These are phyloP conservation scores for Tolmerus cingulatus DNA, from an alignment of 2,888 invertebrate genomes.

Conservation along the genomic window DNA sequence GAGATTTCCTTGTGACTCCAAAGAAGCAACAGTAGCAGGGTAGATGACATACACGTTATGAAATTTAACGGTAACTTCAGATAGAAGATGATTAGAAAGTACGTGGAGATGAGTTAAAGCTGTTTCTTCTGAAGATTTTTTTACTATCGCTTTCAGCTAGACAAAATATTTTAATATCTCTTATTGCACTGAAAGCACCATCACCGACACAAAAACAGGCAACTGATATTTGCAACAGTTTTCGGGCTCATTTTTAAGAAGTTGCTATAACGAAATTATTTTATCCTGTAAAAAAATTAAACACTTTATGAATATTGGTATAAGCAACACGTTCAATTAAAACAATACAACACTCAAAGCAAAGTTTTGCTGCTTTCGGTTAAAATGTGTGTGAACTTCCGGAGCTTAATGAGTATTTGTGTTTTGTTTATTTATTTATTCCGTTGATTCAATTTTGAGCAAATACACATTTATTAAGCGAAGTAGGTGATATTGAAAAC, in stretches of 20 bases:
- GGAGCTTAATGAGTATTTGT: neutral
- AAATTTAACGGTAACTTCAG: neutral
- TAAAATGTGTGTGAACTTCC: neutral
- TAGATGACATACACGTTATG: slow-evolving; percentile 23
- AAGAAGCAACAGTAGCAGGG: slow-evolving; percentile 1
- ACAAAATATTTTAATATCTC: neutral
- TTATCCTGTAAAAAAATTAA: slow-evolving; percentile 5
- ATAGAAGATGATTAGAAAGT: neutral
- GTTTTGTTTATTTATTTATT: slow-evolving; percentile 1
- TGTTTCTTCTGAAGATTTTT: neutral
- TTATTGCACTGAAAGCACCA: slow-evolving; percentile 18
- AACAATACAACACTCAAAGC: neutral
- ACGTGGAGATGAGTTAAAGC: neutral
- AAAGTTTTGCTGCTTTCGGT: neutral
- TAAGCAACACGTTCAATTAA: neutral
- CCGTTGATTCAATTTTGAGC: neutral
- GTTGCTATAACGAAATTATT: neutral
- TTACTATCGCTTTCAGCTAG: neutral
- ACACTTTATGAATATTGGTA: slow-evolving; percentile 1
- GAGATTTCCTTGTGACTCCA: neutral
- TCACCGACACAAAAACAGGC: neutral
- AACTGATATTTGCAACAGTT: neutral
- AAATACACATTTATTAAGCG: neutral
- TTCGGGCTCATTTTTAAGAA: neutral
- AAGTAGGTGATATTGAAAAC: neutral